A percentile compares a stretch with the other conserved stretches of the same genome.
phyloP scores from a whole-genome alignment of 92 coral and sea anemone species.

The Siderastrea radians region DNA sequence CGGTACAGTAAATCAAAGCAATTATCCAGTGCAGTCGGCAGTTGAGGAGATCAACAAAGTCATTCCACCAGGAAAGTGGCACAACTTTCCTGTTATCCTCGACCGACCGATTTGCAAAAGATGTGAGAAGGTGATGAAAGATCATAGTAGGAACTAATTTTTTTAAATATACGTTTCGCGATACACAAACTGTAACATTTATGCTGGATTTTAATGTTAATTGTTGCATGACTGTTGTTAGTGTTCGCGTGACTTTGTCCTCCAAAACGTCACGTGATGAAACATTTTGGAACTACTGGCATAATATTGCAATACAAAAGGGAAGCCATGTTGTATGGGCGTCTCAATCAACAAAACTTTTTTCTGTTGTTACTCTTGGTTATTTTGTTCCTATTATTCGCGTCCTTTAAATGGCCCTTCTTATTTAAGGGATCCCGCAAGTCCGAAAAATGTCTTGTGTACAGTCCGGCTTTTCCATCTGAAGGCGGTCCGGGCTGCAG shows the following conservation, averaged over 20 bases:
- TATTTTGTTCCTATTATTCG: not conserved
- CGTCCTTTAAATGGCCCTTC: constrained; percentile 10
- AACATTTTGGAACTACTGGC: not conserved
- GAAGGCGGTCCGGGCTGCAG: constrained; percentile 67
- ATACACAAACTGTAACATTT: too few relatives aligned
- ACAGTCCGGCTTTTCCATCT: constrained; percentile 63
- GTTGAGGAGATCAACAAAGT: too few relatives aligned
- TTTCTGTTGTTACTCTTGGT: not conserved
- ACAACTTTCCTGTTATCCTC: constrained; percentile 36
- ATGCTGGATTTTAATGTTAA: too few relatives aligned
- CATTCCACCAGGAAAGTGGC: constrained; percentile 54
- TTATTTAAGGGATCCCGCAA: not conserved
- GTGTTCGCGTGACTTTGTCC: not conserved
- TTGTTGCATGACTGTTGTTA: not conserved
- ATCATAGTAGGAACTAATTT: not conserved
- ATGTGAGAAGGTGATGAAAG: constrained; percentile 24
- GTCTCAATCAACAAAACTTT: not conserved
- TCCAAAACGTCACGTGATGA: not conserved
- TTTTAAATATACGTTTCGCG: too few relatives aligned
- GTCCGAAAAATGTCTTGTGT: constrained; percentile 47
- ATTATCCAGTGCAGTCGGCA: too few relatives aligned
- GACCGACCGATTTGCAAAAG: constrained; percentile 16
- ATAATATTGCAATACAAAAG: not conserved
- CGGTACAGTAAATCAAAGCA: constrained; percentile 39
- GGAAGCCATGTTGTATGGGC: not conserved